Percentiles rank a stretch among this genome's conserved stretches.
These are phyloP conservation scores for Phenganax stokvisi DNA, from an alignment of 92 coral and sea anemone genomes.

Conservation along the genomic window DNA sequence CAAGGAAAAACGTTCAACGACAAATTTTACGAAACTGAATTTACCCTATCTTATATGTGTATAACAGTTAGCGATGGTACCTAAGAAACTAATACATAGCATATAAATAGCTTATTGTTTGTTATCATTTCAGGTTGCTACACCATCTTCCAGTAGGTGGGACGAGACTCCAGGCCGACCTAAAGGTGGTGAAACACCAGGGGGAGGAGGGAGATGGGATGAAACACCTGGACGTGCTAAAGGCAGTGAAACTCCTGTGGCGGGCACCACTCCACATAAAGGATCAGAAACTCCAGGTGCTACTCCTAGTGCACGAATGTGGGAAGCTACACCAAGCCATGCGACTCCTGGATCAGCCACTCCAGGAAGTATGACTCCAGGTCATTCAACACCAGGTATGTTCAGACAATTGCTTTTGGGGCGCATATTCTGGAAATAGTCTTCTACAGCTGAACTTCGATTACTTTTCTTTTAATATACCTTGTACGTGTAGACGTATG, in stretches of 20 bases:
- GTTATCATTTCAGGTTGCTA: slow-evolving; percentile 54
- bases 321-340: slow-evolving; percentile 99
- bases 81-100: too few species aligned
- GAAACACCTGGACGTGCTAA: slow-evolving; percentile 49
- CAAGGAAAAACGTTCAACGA: too few species aligned
- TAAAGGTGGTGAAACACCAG: slow-evolving; percentile 37
- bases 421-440: not conserved
- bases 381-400: slow-evolving; percentile 66
- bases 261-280: slow-evolving; percentile 67
- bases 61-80: too few species aligned
- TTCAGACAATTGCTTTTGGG: not conserved
- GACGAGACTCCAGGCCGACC: slow-evolving; percentile 99
- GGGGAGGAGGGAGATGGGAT: slow-evolving; percentile 40
- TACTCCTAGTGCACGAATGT: slow-evolving; percentile 89
- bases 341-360: slow-evolving; percentile 89
- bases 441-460: too few species aligned
- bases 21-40: too few species aligned
- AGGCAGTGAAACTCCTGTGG: slow-evolving; percentile 99
- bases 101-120: not conserved
- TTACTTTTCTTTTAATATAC: too few species aligned
- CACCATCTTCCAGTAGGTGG: slow-evolving; percentile 99
- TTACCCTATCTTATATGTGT: too few species aligned
- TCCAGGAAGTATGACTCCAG: slow-evolving; percentile 83
- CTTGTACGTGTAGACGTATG: too few species aligned
- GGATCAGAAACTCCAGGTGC: slow-evolving; percentile 99